phyloP scores from a whole-genome alignment of 1,140 invertebrate species.

The Conus ventricosus region DNA sequence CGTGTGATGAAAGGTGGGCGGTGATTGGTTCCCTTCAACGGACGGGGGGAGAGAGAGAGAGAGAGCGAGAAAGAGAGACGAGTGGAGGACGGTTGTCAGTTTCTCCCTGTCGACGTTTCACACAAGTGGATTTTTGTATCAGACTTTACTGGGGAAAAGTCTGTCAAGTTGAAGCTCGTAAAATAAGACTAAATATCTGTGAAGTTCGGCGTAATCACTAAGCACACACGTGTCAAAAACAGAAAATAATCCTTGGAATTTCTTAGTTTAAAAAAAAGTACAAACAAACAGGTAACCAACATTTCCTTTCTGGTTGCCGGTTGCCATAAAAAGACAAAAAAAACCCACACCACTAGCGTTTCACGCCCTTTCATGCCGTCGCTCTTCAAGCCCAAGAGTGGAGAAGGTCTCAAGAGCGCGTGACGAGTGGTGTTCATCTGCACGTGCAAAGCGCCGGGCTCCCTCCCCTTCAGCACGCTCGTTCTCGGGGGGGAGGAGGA shows the following conservation, averaged over 20 bases:
- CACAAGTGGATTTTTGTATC: too few species aligned
- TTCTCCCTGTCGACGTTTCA: background rate
- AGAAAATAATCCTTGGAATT: too few species aligned
- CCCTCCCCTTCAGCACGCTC: background rate
- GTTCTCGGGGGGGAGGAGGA: background rate
- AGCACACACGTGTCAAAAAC: too few species aligned
- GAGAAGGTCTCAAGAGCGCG: slow-evolving; percentile 11
- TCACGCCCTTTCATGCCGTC: background rate
- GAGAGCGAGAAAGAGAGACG: background rate
- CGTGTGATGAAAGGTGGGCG: slow-evolving; percentile 8
- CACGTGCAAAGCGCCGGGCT: background rate
- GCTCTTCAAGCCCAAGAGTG: background rate
- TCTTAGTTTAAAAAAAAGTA: too few species aligned
- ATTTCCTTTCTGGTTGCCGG: too few species aligned
- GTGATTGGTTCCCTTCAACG: background rate
- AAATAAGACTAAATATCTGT: background rate
- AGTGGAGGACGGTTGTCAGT: background rate
- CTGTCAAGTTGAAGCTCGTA: too few species aligned
- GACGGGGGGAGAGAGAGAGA: too few species aligned
- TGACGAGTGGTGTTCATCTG: slow-evolving; percentile 1
- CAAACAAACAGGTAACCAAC: too few species aligned
- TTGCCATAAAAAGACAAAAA: too few species aligned
- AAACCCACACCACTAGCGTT: too few species aligned
- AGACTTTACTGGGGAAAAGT: background rate
- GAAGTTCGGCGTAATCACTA: too few species aligned